Base-by-base conservation (phyloP, 1,140 invertebrate genomes). In the Whitmania pigra region DNA sequence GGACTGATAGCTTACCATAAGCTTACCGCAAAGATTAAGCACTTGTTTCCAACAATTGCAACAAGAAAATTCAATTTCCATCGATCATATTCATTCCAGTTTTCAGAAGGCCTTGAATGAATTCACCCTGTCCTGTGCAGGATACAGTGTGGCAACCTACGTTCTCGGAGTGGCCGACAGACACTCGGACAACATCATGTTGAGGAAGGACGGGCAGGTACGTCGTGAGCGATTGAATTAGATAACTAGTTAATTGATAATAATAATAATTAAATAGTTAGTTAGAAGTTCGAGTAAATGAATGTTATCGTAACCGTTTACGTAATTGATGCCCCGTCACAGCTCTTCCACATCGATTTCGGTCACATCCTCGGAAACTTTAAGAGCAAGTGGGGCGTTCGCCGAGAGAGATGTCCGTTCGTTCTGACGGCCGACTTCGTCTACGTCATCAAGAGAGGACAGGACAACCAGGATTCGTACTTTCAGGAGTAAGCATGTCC, bases 111-210 rank as follows among this genome's bases (percentile, higher is more conserved):
- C 94, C 0, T 91, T 98, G 67, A 91, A 97, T 75, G 92, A 94
- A 78, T 99, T 99, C 80, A 97, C 92, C 0, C 84, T 89, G 73
- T 97, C 94, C 36, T 98, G 96, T 83, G 96, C 94, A 27, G 96
- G 95, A 5, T 99, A 99, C 82, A 97, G 94, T 84, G 94, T 99
- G 0, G 95, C 96, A 4, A 99, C 97, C 0, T 99, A 97, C 82
- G 93, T 99, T 17, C 86, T 99, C 25, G 88, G 95, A 13, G 93
- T 98, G 71, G 93, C 93, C 11, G 95, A 98, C 83, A 83, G 97
- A 72, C 96, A 99, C 84, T 94, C 94, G 0, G 96, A 98, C 80
- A 99, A 99, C 80, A 98, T 99, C 76, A 99, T 99, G 96, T 88
- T 99, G 6, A 96, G 93, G 78, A 88, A 88, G 78, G 91, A 89